Percentiles rank a stretch among this genome's conserved stretches.
These are phyloP conservation scores for Standfussiana lucernea DNA, from an alignment of 2,888 invertebrate species.

Conservation along the genomic window DNA sequence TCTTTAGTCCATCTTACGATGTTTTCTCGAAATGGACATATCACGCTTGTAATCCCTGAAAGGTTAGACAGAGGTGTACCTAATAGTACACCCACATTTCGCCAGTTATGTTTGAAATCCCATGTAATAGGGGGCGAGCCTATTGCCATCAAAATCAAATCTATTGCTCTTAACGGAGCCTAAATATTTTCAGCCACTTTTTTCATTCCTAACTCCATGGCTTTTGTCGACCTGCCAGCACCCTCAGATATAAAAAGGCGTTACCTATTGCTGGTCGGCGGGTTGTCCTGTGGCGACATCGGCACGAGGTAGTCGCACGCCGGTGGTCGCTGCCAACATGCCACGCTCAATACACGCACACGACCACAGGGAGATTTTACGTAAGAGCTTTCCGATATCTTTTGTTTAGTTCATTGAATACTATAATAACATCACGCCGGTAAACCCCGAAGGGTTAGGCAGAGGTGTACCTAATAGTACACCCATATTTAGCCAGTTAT, in stretches of 20 bases:
- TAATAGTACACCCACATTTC: no score
- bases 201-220: not conserved
- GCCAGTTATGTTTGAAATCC: no score
- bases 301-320: constrained; percentile 90
- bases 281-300: constrained; percentile 84
- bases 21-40: not conserved
- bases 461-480: no score
- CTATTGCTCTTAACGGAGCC: no score
- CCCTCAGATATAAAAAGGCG: constrained; percentile 67
- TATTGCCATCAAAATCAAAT: no score
- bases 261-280: constrained; percentile 85
- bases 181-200: not conserved
- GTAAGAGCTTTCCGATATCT: constrained; percentile 53
- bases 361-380: constrained; percentile 76
- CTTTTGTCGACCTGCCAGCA: constrained; percentile 70
- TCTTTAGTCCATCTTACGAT: not conserved
- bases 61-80: no score
- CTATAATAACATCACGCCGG: no score
- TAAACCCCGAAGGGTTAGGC: no score
- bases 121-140: no score
- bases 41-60: no score
- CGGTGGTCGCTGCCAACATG: constrained; percentile 87
- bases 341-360: constrained; percentile 84
- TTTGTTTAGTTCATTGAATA: constrained; percentile 17
- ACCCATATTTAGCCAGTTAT: no score